phyloP scores from a whole-genome alignment of 2,797 vertebrate genomes.

The Pelobates cultripes region DNA sequence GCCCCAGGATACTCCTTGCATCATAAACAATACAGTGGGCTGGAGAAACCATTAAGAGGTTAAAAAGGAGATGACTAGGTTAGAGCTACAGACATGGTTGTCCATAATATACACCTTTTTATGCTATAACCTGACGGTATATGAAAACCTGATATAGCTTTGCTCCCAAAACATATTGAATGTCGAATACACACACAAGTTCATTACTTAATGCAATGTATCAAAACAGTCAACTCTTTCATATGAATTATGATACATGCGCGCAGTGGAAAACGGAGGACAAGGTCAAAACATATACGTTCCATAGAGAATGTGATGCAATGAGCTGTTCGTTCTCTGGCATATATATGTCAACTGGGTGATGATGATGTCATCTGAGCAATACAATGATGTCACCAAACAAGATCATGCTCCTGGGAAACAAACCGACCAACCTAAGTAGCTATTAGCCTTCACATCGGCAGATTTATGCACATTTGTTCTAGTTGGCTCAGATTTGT shows the following conservation, averaged over 20 bases:
- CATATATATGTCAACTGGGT: conserved; percentile 11
- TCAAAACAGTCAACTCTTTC: background rate
- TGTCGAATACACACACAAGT: no score
- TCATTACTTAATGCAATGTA: background rate
- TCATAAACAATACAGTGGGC: no score
- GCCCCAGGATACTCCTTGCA: no score
- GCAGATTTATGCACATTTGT: conserved; percentile 64
- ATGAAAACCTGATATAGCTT: no score
- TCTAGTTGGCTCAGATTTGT: conserved; percentile 78
- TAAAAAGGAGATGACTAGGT: no score
- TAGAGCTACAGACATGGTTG: no score
- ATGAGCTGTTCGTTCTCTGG: background rate
- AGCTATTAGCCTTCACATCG: conserved; percentile 84
- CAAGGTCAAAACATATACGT: background rate
- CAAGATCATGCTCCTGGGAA: conserved; percentile 53
- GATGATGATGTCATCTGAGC: conserved; percentile 24
- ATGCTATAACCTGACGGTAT: no score
- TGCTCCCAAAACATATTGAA: no score
- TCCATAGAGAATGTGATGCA: background rate
- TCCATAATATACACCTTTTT: no score
- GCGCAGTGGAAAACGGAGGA: background rate
- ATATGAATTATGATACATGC: background rate
- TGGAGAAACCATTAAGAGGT: no score
- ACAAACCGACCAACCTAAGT: conserved; percentile 84
- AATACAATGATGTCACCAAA: conserved; percentile 29